A percentile compares a stretch with the other conserved stretches of the same genome.
Conservation (phyloP, 2,888 invertebrate genomes). For the Automeris io region DNA sequence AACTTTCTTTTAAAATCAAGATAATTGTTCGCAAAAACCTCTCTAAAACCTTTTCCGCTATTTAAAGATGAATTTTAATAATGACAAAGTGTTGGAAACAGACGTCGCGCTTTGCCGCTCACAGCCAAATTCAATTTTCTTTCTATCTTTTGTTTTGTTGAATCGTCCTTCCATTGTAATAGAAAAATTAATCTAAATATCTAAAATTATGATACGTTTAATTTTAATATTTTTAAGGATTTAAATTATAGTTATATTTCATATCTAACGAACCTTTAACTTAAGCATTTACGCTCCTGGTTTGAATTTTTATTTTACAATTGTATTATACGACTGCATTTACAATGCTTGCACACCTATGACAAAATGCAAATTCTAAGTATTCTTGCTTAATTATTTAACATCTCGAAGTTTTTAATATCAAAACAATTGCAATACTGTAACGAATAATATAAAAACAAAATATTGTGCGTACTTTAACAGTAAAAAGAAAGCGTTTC, state of each 20-base stretch:
- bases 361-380: no score
- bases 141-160: slow-evolving; percentile 20
- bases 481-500: no score
- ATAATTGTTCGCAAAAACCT: background rate
- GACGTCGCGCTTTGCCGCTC: slow-evolving; percentile 8
- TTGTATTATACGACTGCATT: no score
- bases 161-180: slow-evolving; percentile 10
- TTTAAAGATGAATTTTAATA: slow-evolving; percentile 10
- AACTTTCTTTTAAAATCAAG: background rate
- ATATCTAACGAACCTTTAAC: no score
- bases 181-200: slow-evolving; percentile 3
- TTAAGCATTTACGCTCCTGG: no score
- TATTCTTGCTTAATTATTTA: no score
- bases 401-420: no score
- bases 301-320: no score
- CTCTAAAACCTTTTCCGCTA: background rate
- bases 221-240: background rate
- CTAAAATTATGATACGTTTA: background rate
- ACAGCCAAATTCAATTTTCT: slow-evolving; percentile 23
- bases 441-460: no score
- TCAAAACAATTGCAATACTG: no score
- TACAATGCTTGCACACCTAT: no score
- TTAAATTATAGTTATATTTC: background rate
- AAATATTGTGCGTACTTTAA: no score
- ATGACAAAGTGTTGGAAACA: slow-evolving; percentile 14